These are phyloP conservation scores for Neoitamus cyanurus DNA, from an alignment of 2,888 invertebrate genomes.

Conservation along the genomic window DNA sequence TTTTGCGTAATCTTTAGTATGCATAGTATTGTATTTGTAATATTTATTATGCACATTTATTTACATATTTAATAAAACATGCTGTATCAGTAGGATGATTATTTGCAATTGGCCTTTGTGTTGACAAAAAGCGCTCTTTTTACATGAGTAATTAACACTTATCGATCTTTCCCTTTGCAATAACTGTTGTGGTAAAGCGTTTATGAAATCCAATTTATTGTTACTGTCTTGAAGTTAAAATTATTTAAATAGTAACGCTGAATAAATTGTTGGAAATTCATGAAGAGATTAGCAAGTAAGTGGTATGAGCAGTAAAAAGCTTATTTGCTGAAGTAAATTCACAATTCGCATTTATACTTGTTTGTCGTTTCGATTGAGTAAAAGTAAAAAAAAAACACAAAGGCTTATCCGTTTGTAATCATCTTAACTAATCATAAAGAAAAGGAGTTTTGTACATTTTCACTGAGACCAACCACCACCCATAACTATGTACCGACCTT, in stretches of 20 bases:
- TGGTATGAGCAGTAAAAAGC: slow-evolving; percentile 51
- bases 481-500: slow-evolving; percentile 30
- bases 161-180: slow-evolving; percentile 32
- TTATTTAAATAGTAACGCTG: slow-evolving; percentile 18
- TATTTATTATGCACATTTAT: slow-evolving; percentile 33
- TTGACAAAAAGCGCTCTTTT: slow-evolving; percentile 67
- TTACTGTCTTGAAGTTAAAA: slow-evolving; percentile 27
- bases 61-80: slow-evolving; percentile 22
- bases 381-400: slow-evolving; percentile 60
- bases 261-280: slow-evolving; percentile 47
- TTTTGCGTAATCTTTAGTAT: slow-evolving; percentile 20
- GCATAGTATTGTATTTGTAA: slow-evolving; percentile 27
- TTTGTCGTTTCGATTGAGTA: slow-evolving; percentile 34
- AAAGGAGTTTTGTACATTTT: neutral
- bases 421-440: slow-evolving; percentile 61
- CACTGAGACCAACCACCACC: neutral
- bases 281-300: slow-evolving; percentile 52
- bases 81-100: slow-evolving; percentile 63
- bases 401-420: slow-evolving; percentile 67
- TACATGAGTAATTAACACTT: slow-evolving; percentile 49
- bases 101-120: slow-evolving; percentile 68
- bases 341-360: slow-evolving; percentile 31
- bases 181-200: slow-evolving; percentile 28
- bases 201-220: slow-evolving; percentile 3
- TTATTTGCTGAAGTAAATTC: slow-evolving; percentile 42